Evolutionary conservation across 2,113 vertebrate genomes (phyloP).

Genomic region (Lanius ludovicianus): DNA sequence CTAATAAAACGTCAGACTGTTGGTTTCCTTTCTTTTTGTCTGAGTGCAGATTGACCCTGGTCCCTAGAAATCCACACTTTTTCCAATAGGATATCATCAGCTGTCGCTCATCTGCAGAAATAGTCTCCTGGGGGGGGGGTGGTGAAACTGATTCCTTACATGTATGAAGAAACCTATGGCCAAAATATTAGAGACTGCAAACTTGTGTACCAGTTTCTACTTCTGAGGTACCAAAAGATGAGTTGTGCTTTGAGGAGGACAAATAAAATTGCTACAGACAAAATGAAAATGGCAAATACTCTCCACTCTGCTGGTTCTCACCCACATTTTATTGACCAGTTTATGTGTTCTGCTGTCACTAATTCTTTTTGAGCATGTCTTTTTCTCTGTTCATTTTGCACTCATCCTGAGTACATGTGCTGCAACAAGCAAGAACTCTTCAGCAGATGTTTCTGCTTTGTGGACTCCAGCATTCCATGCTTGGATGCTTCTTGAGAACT

Average conservation of each 20-base stretch:
- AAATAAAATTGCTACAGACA: not conserved
- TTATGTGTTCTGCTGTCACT: not conserved
- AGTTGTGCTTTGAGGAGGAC: not conserved
- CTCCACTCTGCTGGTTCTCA: not conserved
- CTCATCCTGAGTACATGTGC: not conserved
- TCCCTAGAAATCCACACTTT: not conserved
- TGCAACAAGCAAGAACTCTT: not conserved
- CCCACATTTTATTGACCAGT: not conserved
- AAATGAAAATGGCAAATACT: not conserved
- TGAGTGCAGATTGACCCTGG: not conserved
- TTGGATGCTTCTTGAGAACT: slow-evolving; percentile 16
- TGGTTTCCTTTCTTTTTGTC: not conserved
- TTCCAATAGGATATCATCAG: not conserved
- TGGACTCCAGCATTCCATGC: not conserved
- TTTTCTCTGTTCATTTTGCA: not conserved
- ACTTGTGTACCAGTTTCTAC: not conserved
- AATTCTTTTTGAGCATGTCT: not conserved
- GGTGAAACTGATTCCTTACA: not conserved
- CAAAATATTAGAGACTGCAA: not conserved
- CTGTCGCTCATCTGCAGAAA: not conserved
- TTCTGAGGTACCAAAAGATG: not conserved
- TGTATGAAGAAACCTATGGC: not conserved
- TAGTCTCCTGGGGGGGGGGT: not conserved
- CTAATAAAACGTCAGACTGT: not conserved
- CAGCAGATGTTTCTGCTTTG: slow-evolving; percentile 47